Base-by-base conservation (phyloP, 1,140 invertebrate species). In the Eueides isabella region DNA sequence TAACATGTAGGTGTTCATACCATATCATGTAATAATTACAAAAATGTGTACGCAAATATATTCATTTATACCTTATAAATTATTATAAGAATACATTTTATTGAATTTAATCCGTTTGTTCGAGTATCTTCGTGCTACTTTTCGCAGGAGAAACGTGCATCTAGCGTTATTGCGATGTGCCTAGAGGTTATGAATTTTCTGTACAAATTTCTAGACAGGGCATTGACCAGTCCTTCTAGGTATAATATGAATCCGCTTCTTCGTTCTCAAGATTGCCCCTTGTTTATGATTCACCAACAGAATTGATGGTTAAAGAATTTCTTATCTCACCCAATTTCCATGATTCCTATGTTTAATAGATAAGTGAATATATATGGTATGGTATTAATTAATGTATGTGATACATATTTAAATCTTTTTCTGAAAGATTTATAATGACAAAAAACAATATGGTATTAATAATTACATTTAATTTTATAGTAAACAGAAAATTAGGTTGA, bases 131-230 rank as follows among this genome's bases (percentile, higher is more conserved):
- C 72, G 76, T 77, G 75, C 71, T 67, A 77, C 72, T 77, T 77
- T 77, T 77, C 76, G 68, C 68, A 33, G 55, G 67, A 72, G 69
- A 77, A 71, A 76, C 74, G 74, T 76, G 74, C 70, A 76, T 76
- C 74, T 76, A 72, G 70, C 65, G 70, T 76, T 76, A 76, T 76
- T 76, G 72, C 64, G 31, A 63, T 76, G 67, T 71, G 76, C 67
- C 76, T 71, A 70, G 76, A 73, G 71, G 76, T 71, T 67, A 77
- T 77, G 72, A 77, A 74, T 77, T 77, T 77, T 64, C 75, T 71
- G 62, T 67, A 73, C 71, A 73, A 77, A 77, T 67, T 77, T 74
- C 38, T 73, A 72, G 75, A 55, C 75, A 62, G 75, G 75, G 61
- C 71, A 66, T 77, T 77, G 75, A 77, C 75, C 75, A 76, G 19